Conservation (phyloP, 1,140 invertebrate genomes). For the Sarcophaga peregrina region DNA sequence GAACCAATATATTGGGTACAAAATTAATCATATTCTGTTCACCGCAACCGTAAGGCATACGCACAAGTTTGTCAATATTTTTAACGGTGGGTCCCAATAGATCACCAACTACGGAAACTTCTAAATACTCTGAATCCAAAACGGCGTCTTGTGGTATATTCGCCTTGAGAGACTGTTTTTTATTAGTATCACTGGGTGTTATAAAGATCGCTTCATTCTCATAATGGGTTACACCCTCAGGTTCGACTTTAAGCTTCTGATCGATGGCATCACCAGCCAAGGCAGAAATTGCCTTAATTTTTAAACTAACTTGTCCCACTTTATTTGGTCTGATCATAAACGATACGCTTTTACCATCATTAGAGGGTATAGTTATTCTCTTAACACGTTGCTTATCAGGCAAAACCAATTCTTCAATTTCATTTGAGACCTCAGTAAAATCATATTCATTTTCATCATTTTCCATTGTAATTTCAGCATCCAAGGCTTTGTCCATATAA, state of each 20-base stretch:
- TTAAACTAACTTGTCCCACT: slow-evolving; percentile 79
- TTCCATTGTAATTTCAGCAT: slow-evolving; percentile 84
- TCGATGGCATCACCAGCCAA: slow-evolving; percentile 80
- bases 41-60: slow-evolving; percentile 90
- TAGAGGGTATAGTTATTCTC: slow-evolving; percentile 73
- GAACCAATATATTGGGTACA: slow-evolving; percentile 88
- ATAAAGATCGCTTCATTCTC: slow-evolving; percentile 81
- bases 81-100: slow-evolving; percentile 81
- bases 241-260: slow-evolving; percentile 78
- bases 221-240: slow-evolving; percentile 84
- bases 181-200: slow-evolving; percentile 73
- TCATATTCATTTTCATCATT: slow-evolving; percentile 84
- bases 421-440: slow-evolving; percentile 74
- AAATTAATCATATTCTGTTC: slow-evolving; percentile 96
- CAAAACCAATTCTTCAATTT: slow-evolving; percentile 68
- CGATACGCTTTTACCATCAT: slow-evolving; percentile 77
- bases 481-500: slow-evolving; percentile 74
- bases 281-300: slow-evolving; percentile 77
- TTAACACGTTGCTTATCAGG: slow-evolving; percentile 76
- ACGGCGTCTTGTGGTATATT: slow-evolving; percentile 79
- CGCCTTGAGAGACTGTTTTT: slow-evolving; percentile 72
- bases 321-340: slow-evolving; percentile 84
- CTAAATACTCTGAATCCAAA: slow-evolving; percentile 75
- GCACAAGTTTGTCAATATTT: slow-evolving; percentile 81
- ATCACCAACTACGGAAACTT: slow-evolving; percentile 81